phyloP scores from a whole-genome alignment of 2,113 vertebrate genomes.

The Pachypanchax playfairii region DNA sequence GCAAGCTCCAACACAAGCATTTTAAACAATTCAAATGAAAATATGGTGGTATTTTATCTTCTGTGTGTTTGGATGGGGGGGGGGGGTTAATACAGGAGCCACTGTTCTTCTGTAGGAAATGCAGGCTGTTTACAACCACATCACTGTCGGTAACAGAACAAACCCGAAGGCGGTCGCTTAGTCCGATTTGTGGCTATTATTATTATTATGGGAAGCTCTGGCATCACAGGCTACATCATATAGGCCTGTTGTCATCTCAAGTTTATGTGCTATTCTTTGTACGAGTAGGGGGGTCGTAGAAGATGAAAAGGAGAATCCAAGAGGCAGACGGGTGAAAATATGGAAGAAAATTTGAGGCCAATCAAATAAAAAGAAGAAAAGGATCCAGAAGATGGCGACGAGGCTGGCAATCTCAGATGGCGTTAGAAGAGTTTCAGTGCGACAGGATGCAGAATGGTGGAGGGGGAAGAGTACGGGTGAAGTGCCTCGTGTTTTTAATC shows the following conservation, averaged over 20 bases:
- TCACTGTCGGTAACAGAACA: conserved; percentile 5
- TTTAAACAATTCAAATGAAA: conserved; percentile 73
- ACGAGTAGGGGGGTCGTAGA: not conserved
- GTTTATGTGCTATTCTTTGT: not conserved
- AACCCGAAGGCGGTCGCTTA: conserved; percentile 22
- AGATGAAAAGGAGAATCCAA: not conserved
- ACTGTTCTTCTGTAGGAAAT: conserved; percentile 21
- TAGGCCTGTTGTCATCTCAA: conserved; percentile 34
- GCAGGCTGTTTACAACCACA: conserved; percentile 18
- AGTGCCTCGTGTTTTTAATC: conserved; percentile 75
- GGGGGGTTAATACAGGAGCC: conserved; percentile 19
- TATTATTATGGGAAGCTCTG: conserved; percentile 40
- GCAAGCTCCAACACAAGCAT: conserved; percentile 62
- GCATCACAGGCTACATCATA: conserved; percentile 33
- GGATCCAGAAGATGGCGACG: conserved; percentile 14
- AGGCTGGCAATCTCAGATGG: conserved; percentile 43
- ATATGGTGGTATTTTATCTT: conserved; percentile 58
- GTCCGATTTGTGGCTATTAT: conserved; percentile 32
- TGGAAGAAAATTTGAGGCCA: not conserved
- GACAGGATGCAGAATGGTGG: conserved; percentile 56
- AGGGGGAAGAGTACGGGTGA: conserved; percentile 46
- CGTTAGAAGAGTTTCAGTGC: conserved; percentile 58
- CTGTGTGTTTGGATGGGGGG: conserved; percentile 2
- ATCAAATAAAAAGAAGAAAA: not conserved
- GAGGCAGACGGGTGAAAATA: conserved; percentile 11